These are phyloP conservation scores for Chloebia gouldiae DNA, from an alignment of 2,113 vertebrate genomes.

Conservation along the genomic window DNA sequence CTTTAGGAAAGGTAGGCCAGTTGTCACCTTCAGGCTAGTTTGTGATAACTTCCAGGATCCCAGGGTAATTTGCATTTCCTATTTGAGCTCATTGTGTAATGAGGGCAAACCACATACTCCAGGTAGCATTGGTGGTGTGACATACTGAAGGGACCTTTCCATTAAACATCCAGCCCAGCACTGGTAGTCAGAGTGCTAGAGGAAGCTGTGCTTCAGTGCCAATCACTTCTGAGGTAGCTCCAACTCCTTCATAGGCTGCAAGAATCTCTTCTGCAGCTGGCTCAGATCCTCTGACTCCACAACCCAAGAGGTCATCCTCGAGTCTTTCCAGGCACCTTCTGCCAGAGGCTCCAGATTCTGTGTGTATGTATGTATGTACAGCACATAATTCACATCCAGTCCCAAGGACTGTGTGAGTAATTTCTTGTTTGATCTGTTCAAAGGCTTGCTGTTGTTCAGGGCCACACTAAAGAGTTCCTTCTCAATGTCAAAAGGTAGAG, in stretches of 20 bases:
- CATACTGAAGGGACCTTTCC: not conserved
- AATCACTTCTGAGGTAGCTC: not conserved
- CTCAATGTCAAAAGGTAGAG: not conserved
- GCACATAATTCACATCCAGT: not conserved
- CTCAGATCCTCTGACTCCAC: not conserved
- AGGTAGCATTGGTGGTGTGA: not conserved
- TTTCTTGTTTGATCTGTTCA: not conserved
- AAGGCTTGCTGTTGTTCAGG: not conserved
- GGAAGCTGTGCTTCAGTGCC: not conserved
- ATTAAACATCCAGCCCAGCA: not conserved
- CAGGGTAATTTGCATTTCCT: not conserved
- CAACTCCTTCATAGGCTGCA: not conserved
- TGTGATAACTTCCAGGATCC: not conserved
- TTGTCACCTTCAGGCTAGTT: not conserved
- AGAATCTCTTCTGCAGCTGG: not conserved
- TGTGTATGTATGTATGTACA: too few species aligned
- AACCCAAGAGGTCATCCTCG: not conserved
- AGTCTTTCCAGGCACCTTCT: not conserved
- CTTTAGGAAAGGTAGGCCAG: not conserved
- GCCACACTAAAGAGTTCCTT: not conserved
- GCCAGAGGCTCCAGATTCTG: not conserved
- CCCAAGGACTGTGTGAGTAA: not conserved
- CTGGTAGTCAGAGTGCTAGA: not conserved
- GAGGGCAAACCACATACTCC: not conserved
- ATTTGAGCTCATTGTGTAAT: rapidly evolving